These are phyloP conservation scores for Meles meles DNA, from an alignment of 2,113 vertebrate species.

Conservation along the genomic window DNA sequence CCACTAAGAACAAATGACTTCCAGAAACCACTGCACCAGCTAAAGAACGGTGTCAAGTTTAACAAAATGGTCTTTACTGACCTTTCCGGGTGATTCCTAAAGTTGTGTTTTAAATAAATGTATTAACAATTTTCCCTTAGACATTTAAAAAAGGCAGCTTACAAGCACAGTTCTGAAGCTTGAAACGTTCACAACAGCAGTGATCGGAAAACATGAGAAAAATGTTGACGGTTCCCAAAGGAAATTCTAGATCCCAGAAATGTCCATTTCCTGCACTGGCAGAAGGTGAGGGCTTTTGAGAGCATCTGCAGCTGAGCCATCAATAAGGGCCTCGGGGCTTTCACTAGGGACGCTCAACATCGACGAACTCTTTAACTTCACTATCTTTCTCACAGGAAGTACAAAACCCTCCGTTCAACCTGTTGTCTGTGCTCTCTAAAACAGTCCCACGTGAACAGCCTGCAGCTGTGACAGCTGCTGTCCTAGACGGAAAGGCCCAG, in stretches of 20 bases:
- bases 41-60: background rate
- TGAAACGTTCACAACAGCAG: background rate
- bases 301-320: background rate
- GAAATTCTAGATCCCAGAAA: background rate
- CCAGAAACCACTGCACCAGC: background rate
- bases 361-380: background rate
- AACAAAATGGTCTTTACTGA: background rate
- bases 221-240: background rate
- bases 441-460: background rate
- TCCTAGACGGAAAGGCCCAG: background rate
- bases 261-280: background rate
- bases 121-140: background rate
- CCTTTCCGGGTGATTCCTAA: background rate
- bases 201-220: background rate
- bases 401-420: background rate
- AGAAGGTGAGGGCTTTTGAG: background rate
- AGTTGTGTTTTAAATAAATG: background rate
- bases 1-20: background rate
- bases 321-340: background rate
- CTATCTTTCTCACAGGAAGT: background rate
- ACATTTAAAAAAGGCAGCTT: background rate
- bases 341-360: background rate
- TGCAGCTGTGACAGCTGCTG: background rate
- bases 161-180: background rate
- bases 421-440: background rate